These are phyloP conservation scores for Eufriesea mexicana DNA, from an alignment of 1,140 invertebrate species.

Conservation along the genomic window DNA sequence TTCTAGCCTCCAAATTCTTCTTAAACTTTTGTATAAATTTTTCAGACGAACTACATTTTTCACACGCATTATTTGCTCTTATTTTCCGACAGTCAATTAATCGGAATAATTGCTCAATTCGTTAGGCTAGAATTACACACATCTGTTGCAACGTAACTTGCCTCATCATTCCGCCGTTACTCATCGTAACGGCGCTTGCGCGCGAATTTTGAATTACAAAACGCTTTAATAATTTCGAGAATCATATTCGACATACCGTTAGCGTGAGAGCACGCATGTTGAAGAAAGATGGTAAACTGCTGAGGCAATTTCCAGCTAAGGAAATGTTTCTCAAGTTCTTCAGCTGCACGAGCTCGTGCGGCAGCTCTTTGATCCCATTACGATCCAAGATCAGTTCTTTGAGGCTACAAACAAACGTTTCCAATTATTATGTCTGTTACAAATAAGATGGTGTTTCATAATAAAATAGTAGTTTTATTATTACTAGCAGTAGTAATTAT, in stretches of 20 bases:
- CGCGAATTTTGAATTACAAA: constrained; percentile 32
- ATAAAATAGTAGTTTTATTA: too few species aligned
- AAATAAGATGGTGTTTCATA: too few species aligned
- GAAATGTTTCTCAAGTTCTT: constrained; percentile 84
- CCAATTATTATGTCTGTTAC: not conserved
- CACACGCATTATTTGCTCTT: not conserved
- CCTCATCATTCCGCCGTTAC: not conserved
- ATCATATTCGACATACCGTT: constrained; percentile 68
- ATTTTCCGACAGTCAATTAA: not conserved
- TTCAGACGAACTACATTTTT: not conserved
- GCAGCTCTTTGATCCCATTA: constrained; percentile 86
- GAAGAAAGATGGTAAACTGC: constrained; percentile 80
- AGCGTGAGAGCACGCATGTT: constrained; percentile 82
- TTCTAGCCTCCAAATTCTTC: too few species aligned
- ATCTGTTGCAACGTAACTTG: not conserved
- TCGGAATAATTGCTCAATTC: constrained; percentile 1
- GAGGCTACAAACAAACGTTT: constrained; percentile 81
- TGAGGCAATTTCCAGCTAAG: constrained; percentile 85
- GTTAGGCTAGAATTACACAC: not conserved
- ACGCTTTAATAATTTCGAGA: constrained; percentile 11
- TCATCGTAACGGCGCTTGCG: not conserved
- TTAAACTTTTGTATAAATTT: too few species aligned
- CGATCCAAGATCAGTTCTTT: constrained; percentile 87
- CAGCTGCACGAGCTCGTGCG: constrained; percentile 84
- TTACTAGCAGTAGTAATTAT: too few species aligned